phyloP scores from a whole-genome alignment of 2,797 vertebrate species.

The Enteromius thamalakanensis region DNA sequence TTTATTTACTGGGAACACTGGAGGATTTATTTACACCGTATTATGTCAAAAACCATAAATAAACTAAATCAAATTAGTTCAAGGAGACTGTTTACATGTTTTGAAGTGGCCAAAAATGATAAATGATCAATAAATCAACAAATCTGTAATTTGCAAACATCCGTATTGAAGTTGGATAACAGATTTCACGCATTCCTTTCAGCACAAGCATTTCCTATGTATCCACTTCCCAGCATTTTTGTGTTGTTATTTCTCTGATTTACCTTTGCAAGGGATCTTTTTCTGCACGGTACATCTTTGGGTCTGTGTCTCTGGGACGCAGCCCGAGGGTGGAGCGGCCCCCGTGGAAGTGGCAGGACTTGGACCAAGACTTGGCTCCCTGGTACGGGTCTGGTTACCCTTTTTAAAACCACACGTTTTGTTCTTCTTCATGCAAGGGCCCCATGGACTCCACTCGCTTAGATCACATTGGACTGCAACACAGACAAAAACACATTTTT shows the following conservation, averaged over 20 bases:
- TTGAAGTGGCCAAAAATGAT: constrained; percentile 37
- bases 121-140: constrained; percentile 25
- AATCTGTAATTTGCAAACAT: constrained; percentile 35
- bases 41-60: constrained; percentile 36
- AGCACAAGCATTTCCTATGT: constrained; percentile 18
- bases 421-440: constrained; percentile 91
- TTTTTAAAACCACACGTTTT: constrained; percentile 95
- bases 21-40: constrained; percentile 38
- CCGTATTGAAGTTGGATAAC: constrained; percentile 18
- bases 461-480: constrained; percentile 88
- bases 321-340: constrained; percentile 69
- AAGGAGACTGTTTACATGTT: constrained; percentile 28
- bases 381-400: constrained; percentile 84
- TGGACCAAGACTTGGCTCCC: constrained; percentile 65
- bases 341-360: constrained; percentile 70
- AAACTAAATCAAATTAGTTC: constrained; percentile 31
- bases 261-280: constrained; percentile 83
- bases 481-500: constrained; percentile 16
- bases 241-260: constrained; percentile 16
- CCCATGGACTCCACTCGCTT: constrained; percentile 92
- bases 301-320: constrained; percentile 82
- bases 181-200: constrained; percentile 37
- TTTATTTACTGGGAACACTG: constrained; percentile 50
- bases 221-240: neutral
- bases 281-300: constrained; percentile 85